phyloP scores from a whole-genome alignment of 2,888 invertebrate genomes.

The Heteropelma amictum region DNA sequence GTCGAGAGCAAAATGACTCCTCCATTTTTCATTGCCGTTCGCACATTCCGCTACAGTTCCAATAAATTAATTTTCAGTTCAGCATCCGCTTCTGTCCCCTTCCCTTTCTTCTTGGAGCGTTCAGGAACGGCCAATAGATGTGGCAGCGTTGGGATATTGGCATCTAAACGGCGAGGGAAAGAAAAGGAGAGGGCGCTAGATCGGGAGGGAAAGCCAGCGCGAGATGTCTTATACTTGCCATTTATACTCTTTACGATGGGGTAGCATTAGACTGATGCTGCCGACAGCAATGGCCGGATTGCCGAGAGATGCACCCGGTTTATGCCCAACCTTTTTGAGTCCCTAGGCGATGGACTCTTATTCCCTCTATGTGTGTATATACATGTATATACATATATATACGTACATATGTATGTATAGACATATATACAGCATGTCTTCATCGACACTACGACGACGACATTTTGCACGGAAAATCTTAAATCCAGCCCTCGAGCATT shows the following conservation, averaged over 20 bases:
- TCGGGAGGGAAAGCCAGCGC: background rate
- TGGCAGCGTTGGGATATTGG: slow-evolving; percentile 24
- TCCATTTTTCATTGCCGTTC: slow-evolving; percentile 62
- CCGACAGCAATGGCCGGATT: slow-evolving; percentile 46
- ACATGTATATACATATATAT: background rate
- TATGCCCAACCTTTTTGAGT: slow-evolving; percentile 35
- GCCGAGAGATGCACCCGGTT: slow-evolving; percentile 62
- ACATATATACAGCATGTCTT: background rate
- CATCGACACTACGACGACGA: slow-evolving; percentile 39
- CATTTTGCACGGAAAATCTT: slow-evolving; percentile 65
- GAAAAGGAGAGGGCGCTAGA: background rate
- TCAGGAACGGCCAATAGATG: slow-evolving; percentile 35
- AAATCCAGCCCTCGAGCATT: slow-evolving; percentile 70
- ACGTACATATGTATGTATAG: too few species aligned
- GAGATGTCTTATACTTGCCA: slow-evolving; percentile 67
- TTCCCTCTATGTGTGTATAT: slow-evolving; percentile 44
- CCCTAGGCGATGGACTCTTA: slow-evolving; percentile 51
- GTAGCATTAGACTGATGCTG: slow-evolving; percentile 64
- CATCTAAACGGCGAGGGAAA: background rate
- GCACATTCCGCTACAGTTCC: slow-evolving; percentile 67
- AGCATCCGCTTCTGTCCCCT: slow-evolving; percentile 55
- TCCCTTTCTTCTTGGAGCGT: slow-evolving; percentile 49
- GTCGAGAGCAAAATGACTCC: slow-evolving; percentile 18
- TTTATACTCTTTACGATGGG: slow-evolving; percentile 68
- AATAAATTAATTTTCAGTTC: slow-evolving; percentile 71